Base-by-base conservation (phyloP, 2,797 vertebrate genomes). In the Arrhamphus sclerolepis region DNA sequence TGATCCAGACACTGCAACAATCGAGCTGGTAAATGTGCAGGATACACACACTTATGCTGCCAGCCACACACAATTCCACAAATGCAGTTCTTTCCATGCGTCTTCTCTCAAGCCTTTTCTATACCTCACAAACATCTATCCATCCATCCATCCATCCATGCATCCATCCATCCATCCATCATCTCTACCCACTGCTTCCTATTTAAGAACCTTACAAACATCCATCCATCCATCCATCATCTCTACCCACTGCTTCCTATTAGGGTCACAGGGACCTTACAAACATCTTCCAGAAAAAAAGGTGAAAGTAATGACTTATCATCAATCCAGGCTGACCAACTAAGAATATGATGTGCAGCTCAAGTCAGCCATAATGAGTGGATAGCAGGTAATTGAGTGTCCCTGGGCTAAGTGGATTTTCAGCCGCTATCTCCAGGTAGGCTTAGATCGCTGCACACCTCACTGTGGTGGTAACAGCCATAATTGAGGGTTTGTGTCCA, bases 371-470 rank as follows among this genome's bases (percentile, higher is more conserved):
- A 22, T 61, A 70, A 31, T 28, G 62, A 67, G 60, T 26, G 52
- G 7, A 50, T 38, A 41, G 60, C 42, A 63, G 43, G 56, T 57
- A 73, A 56, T 40, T 66, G 55, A 58, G 67, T 52, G 62, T 58
- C 63, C 13, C 20, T 3, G 57, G 50, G 59, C 43, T 81, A 72
- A 79, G 82, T 71, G 77, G 66, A 46, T 22, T 51, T 54, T 69
- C 46, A 68, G 70, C 49, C 2, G 46, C 48, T 42, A 48, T 58
- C 31, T 48, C 42, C 34, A 14, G 4, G 14, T 1, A 29, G 46
- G 18, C 50, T 56, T 4, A 43, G 40, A 65, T 69, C 52, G n/a
- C n/a, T 7, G 24, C 7, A n/a, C 52, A 56, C 66, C 59, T 80
- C 59, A 34, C 67, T 62, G 38, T 49, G 31, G 58, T 38, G 51